Evolutionary conservation across 2,888 invertebrate species (phyloP).

Genomic region (Rhagium mordax): DNA sequence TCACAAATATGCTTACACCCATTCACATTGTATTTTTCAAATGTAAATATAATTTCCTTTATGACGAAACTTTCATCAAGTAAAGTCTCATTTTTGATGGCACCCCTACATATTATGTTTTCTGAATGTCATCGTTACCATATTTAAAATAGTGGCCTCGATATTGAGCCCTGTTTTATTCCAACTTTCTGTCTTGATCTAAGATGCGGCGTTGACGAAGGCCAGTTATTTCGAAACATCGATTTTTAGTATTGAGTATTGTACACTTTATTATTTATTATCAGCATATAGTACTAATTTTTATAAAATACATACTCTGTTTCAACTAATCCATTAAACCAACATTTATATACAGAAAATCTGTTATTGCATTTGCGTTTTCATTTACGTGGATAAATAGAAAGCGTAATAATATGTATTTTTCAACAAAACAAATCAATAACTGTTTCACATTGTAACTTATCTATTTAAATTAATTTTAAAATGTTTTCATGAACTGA

Average conservation of each 20-base stretch:
- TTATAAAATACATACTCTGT: neutral
- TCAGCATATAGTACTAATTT: neutral
- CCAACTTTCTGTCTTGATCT: neutral
- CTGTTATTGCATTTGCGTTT: neutral
- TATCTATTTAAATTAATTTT: constrained; percentile 26
- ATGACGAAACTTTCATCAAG: no score
- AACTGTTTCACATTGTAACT: neutral
- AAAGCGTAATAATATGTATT: neutral
- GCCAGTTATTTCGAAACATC: neutral
- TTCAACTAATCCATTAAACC: neutral
- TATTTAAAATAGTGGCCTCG: no score
- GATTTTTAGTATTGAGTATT: neutral
- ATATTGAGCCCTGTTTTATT: neutral
- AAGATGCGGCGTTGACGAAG: neutral
- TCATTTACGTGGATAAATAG: neutral
- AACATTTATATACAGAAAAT: neutral
- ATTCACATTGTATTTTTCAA: no score
- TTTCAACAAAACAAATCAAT: constrained; percentile 2
- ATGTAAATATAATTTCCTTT: no score
- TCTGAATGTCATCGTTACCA: no score
- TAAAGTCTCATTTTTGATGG: no score
- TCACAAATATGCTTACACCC: no score
- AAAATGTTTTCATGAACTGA: constrained; percentile 21
- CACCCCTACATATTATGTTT: no score
- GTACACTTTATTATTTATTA: neutral